These are phyloP conservation scores for Takifugu rubripes DNA, from an alignment of 2,797 vertebrate genomes.

Conservation along the genomic window DNA sequence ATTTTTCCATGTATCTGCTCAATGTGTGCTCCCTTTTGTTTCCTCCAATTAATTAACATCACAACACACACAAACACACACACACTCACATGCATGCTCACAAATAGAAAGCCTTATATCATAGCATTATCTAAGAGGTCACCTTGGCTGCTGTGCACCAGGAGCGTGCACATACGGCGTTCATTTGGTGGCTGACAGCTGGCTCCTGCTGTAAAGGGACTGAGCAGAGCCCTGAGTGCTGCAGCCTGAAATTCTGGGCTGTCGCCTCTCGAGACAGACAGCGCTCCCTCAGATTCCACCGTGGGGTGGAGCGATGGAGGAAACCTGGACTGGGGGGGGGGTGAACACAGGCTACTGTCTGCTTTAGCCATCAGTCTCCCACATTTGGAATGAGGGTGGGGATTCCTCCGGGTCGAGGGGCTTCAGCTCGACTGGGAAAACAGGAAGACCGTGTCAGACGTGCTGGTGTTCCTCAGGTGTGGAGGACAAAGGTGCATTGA, in stretches of 20 bases:
- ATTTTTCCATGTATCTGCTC: constrained; percentile 44
- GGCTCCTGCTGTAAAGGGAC: constrained; percentile 27
- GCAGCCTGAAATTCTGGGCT: neutral
- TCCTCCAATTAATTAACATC: constrained; percentile 20
- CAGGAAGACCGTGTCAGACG: constrained; percentile 49
- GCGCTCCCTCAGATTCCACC: constrained; percentile 23
- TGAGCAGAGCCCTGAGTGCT: constrained; percentile 20
- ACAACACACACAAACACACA: constrained; percentile 6
- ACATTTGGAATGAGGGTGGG: constrained; percentile 28
- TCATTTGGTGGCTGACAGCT: constrained; percentile 35
- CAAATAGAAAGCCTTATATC: constrained; percentile 24
- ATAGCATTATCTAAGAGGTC: constrained; percentile 29
- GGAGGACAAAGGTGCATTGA: constrained; percentile 67
- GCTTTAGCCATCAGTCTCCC: constrained; percentile 46
- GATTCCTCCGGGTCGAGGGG: constrained; percentile 11
- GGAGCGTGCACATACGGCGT: constrained; percentile 10
- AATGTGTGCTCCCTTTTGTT: constrained; percentile 22
- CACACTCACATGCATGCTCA: constrained; percentile 8
- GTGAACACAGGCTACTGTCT: constrained; percentile 22
- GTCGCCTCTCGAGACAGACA: constrained; percentile 7
- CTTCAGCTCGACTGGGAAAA: constrained; percentile 35
- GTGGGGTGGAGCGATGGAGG: constrained; percentile 28
- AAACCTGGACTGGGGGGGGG: constrained; percentile 22
- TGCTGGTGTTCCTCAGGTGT: constrained; percentile 46
- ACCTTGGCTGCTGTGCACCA: constrained; percentile 19